These are phyloP conservation scores for Spea bombifrons DNA, from an alignment of 2,113 vertebrate genomes.

Conservation along the genomic window DNA sequence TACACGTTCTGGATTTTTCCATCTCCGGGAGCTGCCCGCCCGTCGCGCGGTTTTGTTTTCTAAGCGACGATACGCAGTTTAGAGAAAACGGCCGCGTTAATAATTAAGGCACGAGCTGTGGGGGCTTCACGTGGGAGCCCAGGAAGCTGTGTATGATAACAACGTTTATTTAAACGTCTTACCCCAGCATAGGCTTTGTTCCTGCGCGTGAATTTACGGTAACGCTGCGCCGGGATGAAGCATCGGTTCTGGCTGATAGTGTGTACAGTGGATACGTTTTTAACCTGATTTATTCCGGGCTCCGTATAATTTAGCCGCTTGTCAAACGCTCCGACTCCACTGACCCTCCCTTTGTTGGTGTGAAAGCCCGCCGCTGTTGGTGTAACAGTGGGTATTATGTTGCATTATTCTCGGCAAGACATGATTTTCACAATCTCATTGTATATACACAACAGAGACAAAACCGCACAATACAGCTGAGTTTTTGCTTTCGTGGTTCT, in stretches of 20 bases:
- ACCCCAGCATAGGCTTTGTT: no score
- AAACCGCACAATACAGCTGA: slow-evolving; percentile 19
- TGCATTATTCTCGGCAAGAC: slow-evolving; percentile 5
- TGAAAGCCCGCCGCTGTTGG: not conserved
- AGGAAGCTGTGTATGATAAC: no score
- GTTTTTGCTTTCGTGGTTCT: slow-evolving; percentile 6
- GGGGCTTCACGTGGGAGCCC: not conserved
- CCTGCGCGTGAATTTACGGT: no score
- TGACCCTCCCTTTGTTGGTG: not conserved
- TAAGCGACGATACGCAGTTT: not conserved
- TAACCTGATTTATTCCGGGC: no score
- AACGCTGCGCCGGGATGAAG: no score
- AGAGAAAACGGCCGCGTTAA: not conserved
- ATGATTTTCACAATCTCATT: slow-evolving; percentile 1
- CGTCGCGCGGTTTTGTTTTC: not conserved
- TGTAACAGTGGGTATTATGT: not conserved
- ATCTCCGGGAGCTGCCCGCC: not conserved
- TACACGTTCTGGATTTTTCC: not conserved
- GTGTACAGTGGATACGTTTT: no score
- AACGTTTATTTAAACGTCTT: no score
- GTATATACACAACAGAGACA: slow-evolving; percentile 9
- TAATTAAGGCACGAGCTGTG: not conserved
- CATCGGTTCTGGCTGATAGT: no score
- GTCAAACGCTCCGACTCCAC: not conserved
- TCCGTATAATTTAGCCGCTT: no score